These are phyloP conservation scores for Dipodomys spectabilis DNA, from an alignment of 2,113 vertebrate species.

Conservation along the genomic window DNA sequence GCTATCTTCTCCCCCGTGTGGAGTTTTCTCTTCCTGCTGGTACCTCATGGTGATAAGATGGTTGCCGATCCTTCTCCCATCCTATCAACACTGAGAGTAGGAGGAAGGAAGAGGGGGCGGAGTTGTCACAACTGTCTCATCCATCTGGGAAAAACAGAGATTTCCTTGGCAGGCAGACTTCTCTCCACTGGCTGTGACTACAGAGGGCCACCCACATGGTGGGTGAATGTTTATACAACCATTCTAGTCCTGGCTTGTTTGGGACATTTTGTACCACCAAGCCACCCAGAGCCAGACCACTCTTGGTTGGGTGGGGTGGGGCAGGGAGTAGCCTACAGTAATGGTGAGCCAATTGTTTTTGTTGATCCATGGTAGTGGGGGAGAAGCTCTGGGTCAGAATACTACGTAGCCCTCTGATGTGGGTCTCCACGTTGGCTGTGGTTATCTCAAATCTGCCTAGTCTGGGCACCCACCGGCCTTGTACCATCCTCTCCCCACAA, in stretches of 20 bases:
- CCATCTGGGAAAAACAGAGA: neutral
- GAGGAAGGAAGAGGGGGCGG: neutral
- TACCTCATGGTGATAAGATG: neutral
- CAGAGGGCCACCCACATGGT: neutral
- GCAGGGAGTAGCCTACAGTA: neutral
- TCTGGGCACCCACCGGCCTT: neutral
- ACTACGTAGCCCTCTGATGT: neutral
- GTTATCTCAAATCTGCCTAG: neutral
- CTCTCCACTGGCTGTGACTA: neutral
- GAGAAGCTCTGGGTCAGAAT: neutral
- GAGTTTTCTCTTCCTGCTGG: neutral
- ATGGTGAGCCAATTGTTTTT: too few species aligned
- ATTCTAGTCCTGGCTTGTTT: neutral
- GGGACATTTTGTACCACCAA: neutral
- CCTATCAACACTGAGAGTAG: neutral
- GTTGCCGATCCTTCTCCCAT: neutral
- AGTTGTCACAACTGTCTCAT: neutral
- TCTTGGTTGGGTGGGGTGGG: neutral
- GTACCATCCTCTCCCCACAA: neutral
- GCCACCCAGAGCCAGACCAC: neutral
- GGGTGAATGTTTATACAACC: neutral
- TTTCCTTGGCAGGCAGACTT: neutral
- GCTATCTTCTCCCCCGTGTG: neutral
- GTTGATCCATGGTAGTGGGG: neutral
- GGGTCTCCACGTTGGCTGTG: neutral